Evolutionary conservation across 2,888 invertebrate species (phyloP).

Genomic region (Leptarthrus brevirostris): DNA sequence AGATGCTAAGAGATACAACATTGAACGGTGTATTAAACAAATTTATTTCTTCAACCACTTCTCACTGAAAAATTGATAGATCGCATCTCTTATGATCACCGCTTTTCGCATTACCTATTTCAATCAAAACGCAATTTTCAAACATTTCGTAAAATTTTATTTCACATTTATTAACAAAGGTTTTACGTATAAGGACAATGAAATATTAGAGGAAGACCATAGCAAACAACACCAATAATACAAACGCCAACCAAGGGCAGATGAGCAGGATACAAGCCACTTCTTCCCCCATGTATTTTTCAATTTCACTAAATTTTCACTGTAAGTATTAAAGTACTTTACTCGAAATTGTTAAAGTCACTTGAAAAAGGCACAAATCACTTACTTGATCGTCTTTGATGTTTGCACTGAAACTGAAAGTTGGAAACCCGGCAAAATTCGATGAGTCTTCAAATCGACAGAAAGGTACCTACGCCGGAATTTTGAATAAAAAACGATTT

Average conservation of each 20-base stretch:
- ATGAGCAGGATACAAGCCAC: slow-evolving; percentile 74
- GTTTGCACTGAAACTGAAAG: slow-evolving; percentile 33
- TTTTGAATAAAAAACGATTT: neutral
- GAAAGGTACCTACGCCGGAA: neutral
- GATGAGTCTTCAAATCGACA: neutral
- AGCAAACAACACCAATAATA: slow-evolving; percentile 75
- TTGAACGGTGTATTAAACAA: too few species aligned
- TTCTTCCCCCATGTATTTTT: slow-evolving; percentile 55
- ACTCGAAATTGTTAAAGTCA: neutral
- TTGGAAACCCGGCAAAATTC: neutral
- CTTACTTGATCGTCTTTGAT: neutral
- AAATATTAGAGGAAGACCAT: too few species aligned
- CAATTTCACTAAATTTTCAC: neutral
- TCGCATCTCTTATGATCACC: too few species aligned
- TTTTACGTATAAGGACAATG: too few species aligned
- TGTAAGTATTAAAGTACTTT: neutral
- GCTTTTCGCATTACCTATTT: too few species aligned
- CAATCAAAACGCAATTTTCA: too few species aligned
- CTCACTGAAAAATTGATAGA: too few species aligned
- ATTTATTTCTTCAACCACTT: too few species aligned
- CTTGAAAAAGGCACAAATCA: neutral
- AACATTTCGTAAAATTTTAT: too few species aligned
- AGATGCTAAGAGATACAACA: too few species aligned
- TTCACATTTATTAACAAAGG: too few species aligned
- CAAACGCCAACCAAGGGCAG: slow-evolving; percentile 76